A percentile compares a stretch with the other conserved stretches of the same genome.
Conservation (phyloP, 53 echinoderm and acorn worm genomes). For the Holothuria scabra region DNA sequence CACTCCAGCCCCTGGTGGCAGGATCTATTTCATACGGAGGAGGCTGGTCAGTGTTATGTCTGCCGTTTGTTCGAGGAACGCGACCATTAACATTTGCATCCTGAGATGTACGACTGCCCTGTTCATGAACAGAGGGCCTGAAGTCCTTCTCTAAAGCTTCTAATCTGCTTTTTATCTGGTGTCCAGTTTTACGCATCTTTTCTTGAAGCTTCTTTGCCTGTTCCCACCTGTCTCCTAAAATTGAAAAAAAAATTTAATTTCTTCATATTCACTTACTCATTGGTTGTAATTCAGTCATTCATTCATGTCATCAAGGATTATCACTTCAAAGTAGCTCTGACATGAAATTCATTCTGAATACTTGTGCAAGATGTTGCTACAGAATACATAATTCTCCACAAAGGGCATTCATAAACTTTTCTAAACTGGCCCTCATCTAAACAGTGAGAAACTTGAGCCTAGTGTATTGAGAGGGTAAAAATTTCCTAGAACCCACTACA, state of each 20-base stretch:
- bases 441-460: no score
- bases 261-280: no score
- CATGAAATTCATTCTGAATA: no score
- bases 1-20: conserved; percentile 26
- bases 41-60: not conserved
- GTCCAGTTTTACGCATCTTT: conserved; percentile 88
- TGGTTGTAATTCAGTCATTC: no score
- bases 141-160: conserved; percentile 74
- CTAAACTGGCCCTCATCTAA: no score
- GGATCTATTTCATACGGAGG: not conserved
- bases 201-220: conserved; percentile 72
- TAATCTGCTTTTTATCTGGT: conserved; percentile 82
- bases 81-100: conserved; percentile 24
- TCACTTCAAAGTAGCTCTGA: no score
- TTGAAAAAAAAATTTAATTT: not conserved
- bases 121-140: not conserved
- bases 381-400: no score
- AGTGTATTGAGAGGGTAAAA: no score
- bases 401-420: no score
- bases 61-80: not conserved
- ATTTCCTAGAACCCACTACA: no score
- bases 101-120: not conserved
- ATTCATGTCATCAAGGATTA: not conserved
- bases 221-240: conserved; percentile 63
- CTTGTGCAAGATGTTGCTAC: no score